Base-by-base conservation (phyloP, 2,113 vertebrate genomes). In the Spermophilus dauricus region DNA sequence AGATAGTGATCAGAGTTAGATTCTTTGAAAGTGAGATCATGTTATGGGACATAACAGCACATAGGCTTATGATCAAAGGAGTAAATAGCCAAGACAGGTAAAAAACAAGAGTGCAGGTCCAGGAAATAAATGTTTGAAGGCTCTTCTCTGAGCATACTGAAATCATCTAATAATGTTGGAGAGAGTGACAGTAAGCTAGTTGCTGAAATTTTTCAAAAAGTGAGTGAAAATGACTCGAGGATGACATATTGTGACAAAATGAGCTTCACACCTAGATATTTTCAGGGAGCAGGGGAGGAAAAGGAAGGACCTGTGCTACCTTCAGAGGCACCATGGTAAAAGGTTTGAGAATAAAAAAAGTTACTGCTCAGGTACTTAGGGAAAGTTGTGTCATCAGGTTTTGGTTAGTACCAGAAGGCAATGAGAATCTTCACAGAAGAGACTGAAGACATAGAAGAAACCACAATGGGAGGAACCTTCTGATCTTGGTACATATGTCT, bases 381-480 rank as follows among this genome's bases (percentile, higher is more conserved):
- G 16, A 81, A 93, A 83, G 45, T 63, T 32, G 26, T 32, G 91
- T 22, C 8, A 14, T 26, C 14, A 20, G 42, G 26, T 67, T 94
- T 69, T 32, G 37, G 42, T 51, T 69, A 86, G 84, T 48, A 5
- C 17, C 11, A 48, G 51, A 73, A 83, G 28, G 81, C 65, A n/a
- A 65, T 76, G 37, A 28, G 82, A 88, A 69, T 61, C 53, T 89
- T 95, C 39, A 86, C 20, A 80, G 75, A 82, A 42, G 32, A 89
- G 1, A 34, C 51, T 72, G 30, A 45, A 30, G 73, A 69, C 67
- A 89, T 34, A 37, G 91, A 81, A 82, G 82, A 78, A 96, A 95
- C 92, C 86, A 22, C 90, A 89, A 84, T 8, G 37, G 70, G 78
- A 83, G 67, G 75, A 89, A 83, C 69, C 37, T 20, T 93, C 87